Evolutionary conservation across 2,888 invertebrate species (phyloP), one percentile per base, ranked within the genome.

Genomic region (Tenthredo amoena): DNA sequence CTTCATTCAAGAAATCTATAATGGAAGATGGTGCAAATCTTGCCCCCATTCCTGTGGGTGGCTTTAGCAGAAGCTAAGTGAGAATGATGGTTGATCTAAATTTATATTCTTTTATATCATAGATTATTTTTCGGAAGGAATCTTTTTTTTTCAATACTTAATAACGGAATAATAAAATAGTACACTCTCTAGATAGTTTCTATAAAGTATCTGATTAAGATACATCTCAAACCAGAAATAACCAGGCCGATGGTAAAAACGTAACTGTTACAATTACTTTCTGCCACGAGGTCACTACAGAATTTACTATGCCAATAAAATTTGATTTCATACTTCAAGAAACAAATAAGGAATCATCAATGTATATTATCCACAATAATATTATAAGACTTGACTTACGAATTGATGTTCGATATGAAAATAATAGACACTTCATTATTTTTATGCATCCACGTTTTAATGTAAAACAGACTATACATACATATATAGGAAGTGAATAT

Each of bases 321-420:
- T 68, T 68, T 34, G 18, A 34, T 18, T 18, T 4, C 5, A 68
- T 34, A 62, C 26, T 12, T 68, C 9, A 34, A 26, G 3, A 26
- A 68, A 34, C 15, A 68, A 5, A 68, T 31, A 68, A n/a, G 34
- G 34, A n/a, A 34, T 18, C 0, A 37, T 18, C 6, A 40, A 12
- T 10, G 18, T 10, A 40, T 71, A n/a, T 31, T 71, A 37, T 71
- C 18, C 15, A 34, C 34, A 34, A 68, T n/a, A 71, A 71, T 37
- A 74, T 74, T 74, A 18, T 74, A 43, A 37, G 10, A 40, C 15
- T 21, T 55, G 50, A 34, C 5, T 55, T 95, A 95, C 26, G 34
- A 21, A 82, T 18, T 31, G 65, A 50, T 68, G 82, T 26, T 26
- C 26, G 12, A 18, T 21, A 82, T 18, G 65, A 1, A 82, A 94